phyloP scores from a whole-genome alignment of 2,113 vertebrate species.

The Rhinopomastus cyanomelas region DNA sequence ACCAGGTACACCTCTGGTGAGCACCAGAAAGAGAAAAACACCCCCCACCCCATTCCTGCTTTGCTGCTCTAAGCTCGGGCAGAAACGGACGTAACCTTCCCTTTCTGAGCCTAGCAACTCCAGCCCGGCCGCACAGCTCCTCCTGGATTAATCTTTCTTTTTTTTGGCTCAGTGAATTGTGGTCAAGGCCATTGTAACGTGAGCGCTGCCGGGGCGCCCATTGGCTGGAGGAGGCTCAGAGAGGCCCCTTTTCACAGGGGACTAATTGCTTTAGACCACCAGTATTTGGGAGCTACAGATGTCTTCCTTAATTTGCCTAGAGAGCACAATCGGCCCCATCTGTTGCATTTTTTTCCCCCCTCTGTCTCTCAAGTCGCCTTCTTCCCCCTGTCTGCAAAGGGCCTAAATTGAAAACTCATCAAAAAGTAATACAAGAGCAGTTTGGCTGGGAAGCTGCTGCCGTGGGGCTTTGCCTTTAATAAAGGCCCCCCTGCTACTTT shows the following conservation, averaged over 20 bases:
- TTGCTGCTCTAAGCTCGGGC: constrained; percentile 44
- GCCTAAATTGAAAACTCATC: constrained; percentile 98
- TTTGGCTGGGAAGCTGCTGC: constrained; percentile 91
- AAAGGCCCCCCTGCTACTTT: constrained; percentile 88
- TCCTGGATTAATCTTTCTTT: constrained; percentile 88
- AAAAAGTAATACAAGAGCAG: constrained; percentile 99
- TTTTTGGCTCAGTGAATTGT: constrained; percentile 90
- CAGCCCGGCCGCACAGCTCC: constrained; percentile 77
- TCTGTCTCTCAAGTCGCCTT: constrained; percentile 75
- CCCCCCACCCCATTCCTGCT: neutral
- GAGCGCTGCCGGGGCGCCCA: constrained; percentile 84
- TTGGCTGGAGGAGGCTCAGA: constrained; percentile 87
- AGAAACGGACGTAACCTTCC: constrained; percentile 71
- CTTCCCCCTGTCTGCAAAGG: constrained; percentile 87
- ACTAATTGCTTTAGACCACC: constrained; percentile 95
- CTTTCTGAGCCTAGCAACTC: constrained; percentile 75
- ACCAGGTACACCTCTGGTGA: neutral
- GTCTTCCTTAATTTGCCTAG: constrained; percentile 97
- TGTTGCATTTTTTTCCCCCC: constrained; percentile 90
- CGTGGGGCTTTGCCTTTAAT: constrained; percentile 84
- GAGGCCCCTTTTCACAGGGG: constrained; percentile 89
- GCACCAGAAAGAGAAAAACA: neutral
- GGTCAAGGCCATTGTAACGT: constrained; percentile 94
- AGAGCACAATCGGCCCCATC: constrained; percentile 98
- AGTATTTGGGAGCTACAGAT: constrained; percentile 95